Conservation (phyloP, 2,888 invertebrate genomes). For the Acheta domesticus region DNA sequence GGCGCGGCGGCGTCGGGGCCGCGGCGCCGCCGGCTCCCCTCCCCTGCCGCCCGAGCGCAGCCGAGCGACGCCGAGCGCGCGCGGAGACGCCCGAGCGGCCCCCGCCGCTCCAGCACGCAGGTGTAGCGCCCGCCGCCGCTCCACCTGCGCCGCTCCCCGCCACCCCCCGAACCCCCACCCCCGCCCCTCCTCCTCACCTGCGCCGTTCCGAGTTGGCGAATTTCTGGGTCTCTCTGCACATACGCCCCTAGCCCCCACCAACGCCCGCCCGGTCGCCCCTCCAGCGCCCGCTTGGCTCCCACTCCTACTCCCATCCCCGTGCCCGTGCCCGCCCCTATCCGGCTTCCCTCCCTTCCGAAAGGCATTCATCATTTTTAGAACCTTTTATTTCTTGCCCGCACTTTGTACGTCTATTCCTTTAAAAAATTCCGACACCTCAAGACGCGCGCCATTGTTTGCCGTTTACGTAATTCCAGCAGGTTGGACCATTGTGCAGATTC, state of each 20-base stretch:
- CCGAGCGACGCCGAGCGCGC: background rate
- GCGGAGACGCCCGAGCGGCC: background rate
- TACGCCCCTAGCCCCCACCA: background rate
- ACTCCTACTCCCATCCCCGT: background rate
- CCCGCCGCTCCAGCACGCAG: background rate
- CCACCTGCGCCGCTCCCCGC: background rate
- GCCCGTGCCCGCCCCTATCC: background rate
- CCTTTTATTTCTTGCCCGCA: background rate
- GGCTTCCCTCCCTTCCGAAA: background rate
- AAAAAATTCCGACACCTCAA: background rate
- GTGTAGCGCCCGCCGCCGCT: background rate
- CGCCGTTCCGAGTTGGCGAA: background rate
- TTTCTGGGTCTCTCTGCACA: constrained; percentile 18
- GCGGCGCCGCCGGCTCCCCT: background rate
- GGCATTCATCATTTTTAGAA: constrained; percentile 9
- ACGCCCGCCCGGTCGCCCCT: background rate
- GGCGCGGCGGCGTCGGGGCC: background rate
- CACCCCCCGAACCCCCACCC: background rate
- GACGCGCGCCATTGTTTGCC: background rate
- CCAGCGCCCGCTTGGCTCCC: background rate
- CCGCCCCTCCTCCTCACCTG: background rate
- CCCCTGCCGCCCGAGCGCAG: background rate
- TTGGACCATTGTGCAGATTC: background rate
- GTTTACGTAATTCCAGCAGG: background rate
- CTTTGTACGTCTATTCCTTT: background rate